Conservation (phyloP, 2,888 invertebrate species). For the Papilio demoleus region DNA sequence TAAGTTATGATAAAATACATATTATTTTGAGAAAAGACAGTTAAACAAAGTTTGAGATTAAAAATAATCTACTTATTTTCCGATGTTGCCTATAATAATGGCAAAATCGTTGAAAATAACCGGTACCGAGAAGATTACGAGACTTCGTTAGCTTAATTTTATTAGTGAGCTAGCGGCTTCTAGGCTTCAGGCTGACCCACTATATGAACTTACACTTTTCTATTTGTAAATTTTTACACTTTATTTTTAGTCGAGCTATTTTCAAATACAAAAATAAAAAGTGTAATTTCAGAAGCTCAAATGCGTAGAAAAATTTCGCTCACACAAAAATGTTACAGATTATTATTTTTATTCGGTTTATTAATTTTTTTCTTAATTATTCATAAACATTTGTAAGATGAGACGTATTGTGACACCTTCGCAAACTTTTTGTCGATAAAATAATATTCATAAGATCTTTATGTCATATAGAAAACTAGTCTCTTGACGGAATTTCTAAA, state of each 20-base stretch:
- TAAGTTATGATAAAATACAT: not conserved
- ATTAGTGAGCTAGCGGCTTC: conserved; percentile 49
- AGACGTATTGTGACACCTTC: not conserved
- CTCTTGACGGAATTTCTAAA: conserved; percentile 48
- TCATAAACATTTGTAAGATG: too few species aligned
- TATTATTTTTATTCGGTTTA: too few species aligned
- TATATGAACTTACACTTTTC: not conserved
- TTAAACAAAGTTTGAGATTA: not conserved
- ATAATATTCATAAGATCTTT: not conserved
- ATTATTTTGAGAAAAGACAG: not conserved
- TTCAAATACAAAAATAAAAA: not conserved
- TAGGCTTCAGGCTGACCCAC: conserved; percentile 32
- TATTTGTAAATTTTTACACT: not conserved
- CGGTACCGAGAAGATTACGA: conserved; percentile 56
- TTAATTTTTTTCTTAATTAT: too few species aligned
- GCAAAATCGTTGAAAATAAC: conserved; percentile 51
- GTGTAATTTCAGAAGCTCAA: not conserved
- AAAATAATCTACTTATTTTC: not conserved
- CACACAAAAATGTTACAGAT: too few species aligned
- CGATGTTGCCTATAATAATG: conserved; percentile 27
- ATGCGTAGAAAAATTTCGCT: not conserved
- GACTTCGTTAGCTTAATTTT: conserved; percentile 64
- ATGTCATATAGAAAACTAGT: not conserved
- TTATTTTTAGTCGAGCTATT: not conserved
- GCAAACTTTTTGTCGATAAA: not conserved